Evolutionary conservation across 2,113 vertebrate species (phyloP).

Genomic region (Lagopus muta): DNA sequence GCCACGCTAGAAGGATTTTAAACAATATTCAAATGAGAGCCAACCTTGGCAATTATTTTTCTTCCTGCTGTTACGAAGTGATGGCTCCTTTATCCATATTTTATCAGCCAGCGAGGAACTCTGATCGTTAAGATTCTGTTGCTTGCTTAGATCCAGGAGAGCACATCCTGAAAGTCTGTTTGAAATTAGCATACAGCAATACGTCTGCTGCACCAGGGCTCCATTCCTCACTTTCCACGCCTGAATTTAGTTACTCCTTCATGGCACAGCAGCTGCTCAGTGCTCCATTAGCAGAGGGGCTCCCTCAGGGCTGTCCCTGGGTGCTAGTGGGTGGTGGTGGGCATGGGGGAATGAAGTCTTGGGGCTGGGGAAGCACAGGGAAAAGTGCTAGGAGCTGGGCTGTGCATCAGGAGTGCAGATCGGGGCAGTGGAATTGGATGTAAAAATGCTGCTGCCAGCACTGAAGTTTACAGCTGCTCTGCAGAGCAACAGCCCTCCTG

Average conservation of each 20-base stretch:
- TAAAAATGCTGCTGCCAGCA: neutral
- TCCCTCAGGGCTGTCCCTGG: rapidly evolving
- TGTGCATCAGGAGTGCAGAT: neutral
- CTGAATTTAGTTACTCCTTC: too few relatives aligned
- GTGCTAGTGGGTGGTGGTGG: neutral
- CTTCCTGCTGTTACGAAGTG: conserved; percentile 68
- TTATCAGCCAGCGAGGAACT: conserved; percentile 65
- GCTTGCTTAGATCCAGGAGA: conserved; percentile 43
- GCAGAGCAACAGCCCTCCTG: neutral
- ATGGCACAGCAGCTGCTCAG: too few relatives aligned
- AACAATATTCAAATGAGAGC: conserved; percentile 67
- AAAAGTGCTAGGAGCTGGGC: neutral
- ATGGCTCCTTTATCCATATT: conserved; percentile 74
- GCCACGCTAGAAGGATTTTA: conserved; percentile 9
- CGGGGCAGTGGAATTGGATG: neutral
- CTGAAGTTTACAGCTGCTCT: neutral
- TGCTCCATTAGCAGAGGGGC: rapidly evolving
- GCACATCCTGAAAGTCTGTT: conserved; percentile 62
- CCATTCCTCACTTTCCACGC: neutral
- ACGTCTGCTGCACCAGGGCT: neutral
- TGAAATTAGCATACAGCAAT: conserved; percentile 12
- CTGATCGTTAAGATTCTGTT: conserved; percentile 63
- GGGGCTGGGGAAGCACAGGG: neutral
- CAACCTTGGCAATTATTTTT: conserved; percentile 73
- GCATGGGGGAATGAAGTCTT: neutral